Conservation (phyloP, 2,888 invertebrate genomes). For the Tortrix viridana region DNA sequence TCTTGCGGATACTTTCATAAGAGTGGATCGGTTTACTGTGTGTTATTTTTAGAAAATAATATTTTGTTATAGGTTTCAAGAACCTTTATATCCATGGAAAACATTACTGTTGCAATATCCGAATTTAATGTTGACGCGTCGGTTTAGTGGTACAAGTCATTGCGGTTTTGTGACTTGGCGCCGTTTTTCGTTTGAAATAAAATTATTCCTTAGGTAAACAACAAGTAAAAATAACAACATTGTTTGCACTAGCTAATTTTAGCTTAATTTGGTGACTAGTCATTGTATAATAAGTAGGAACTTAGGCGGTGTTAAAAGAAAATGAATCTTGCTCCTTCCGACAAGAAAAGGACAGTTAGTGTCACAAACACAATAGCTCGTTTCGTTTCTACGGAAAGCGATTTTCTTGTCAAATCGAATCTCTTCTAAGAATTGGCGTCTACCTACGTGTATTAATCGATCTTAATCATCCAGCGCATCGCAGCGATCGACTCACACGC, state of each 20-base stretch:
- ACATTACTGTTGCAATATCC: conserved; percentile 8
- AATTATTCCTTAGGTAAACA: not conserved
- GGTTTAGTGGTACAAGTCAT: conserved; percentile 10
- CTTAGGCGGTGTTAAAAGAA: no score
- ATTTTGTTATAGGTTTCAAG: not conserved
- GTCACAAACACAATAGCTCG: no score
- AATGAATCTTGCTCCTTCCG: no score
- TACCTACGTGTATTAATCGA: not conserved
- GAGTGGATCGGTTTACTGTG: not conserved
- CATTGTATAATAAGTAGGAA: not conserved
- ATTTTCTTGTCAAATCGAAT: no score
- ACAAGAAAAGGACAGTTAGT: no score
- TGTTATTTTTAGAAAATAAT: no score
- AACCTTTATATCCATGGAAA: conserved; percentile 20
- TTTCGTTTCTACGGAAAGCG: no score
- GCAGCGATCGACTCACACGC: conserved; percentile 1
- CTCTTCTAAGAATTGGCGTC: no score
- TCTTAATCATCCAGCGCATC: not conserved
- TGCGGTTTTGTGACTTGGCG: conserved; percentile 25
- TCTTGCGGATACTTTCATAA: conserved; percentile 11
- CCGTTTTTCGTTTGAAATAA: not conserved
- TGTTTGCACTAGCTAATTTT: not conserved
- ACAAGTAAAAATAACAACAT: not conserved
- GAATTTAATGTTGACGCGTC: conserved; percentile 12
- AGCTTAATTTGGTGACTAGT: not conserved